Evolutionary conservation across 2,888 invertebrate species (phyloP).

Genomic region (Chymomyza fuscimana): DNA sequence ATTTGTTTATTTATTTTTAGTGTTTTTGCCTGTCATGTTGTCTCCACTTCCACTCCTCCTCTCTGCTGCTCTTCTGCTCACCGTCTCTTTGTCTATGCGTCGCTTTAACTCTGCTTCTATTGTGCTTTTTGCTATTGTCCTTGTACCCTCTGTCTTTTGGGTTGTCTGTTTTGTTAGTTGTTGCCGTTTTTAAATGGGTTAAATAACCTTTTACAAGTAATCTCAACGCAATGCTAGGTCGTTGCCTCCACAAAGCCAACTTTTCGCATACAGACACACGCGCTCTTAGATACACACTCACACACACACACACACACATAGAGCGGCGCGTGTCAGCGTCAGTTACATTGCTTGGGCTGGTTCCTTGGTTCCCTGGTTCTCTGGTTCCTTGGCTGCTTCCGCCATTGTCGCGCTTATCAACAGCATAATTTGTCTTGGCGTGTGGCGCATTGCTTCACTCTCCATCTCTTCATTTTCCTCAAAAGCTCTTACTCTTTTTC

Average conservation of each 20-base stretch:
- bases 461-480: not conserved
- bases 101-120: not conserved
- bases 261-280: slow-evolving; percentile 17
- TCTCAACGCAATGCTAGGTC: slow-evolving; percentile 56
- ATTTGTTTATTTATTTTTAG: slow-evolving; percentile 34
- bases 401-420: slow-evolving; percentile 69
- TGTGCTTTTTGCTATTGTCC: not conserved
- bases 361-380: slow-evolving; percentile 23
- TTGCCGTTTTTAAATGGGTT: slow-evolving; percentile 57
- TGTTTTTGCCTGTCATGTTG: slow-evolving; percentile 16
- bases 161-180: slow-evolving; percentile 4
- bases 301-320: slow-evolving; percentile 31
- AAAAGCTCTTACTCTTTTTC: not conserved
- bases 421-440: slow-evolving; percentile 72
- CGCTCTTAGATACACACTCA: slow-evolving; percentile 20
- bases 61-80: not conserved
- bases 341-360: slow-evolving; percentile 38
- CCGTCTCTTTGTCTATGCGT: not conserved
- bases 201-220: slow-evolving; percentile 65
- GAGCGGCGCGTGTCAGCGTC: slow-evolving; percentile 51
- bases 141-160: slow-evolving; percentile 2
- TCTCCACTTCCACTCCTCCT: not conserved
- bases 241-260: slow-evolving; percentile 47
- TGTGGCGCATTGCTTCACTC: slow-evolving; percentile 42
- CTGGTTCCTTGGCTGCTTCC: slow-evolving; percentile 46